Conservation (phyloP, 2,888 invertebrate genomes). For the Sacculina carcini region DNA sequence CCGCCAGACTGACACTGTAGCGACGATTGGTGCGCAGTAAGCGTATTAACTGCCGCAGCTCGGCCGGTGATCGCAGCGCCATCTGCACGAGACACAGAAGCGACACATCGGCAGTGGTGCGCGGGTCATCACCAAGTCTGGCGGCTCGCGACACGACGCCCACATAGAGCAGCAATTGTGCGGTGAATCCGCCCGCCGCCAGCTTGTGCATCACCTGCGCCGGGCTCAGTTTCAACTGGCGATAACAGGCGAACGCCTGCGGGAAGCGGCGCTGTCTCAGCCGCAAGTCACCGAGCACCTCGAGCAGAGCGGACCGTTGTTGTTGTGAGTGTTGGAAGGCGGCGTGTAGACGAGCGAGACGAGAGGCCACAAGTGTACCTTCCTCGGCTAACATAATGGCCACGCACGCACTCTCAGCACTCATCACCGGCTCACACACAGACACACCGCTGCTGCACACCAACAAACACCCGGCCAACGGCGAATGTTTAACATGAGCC, state of each 20-base stretch:
- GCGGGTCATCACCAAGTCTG: slow-evolving; percentile 30
- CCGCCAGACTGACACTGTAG: slow-evolving; percentile 34
- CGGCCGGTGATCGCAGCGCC: background rate
- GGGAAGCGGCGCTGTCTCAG: slow-evolving; percentile 42
- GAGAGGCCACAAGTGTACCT: no score
- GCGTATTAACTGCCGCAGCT: background rate
- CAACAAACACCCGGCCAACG: background rate
- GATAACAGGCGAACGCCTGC: slow-evolving; percentile 50
- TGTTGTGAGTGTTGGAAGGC: no score
- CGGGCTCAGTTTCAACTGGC: slow-evolving; percentile 37
- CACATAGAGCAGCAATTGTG: slow-evolving; percentile 31
- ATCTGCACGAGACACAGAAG: slow-evolving; percentile 34
- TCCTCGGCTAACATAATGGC: background rate
- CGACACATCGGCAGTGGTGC: slow-evolving; percentile 36
- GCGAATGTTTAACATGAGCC: no score
- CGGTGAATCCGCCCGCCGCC: slow-evolving; percentile 32
- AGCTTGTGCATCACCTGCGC: slow-evolving; percentile 32
- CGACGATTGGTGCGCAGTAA: slow-evolving; percentile 32
- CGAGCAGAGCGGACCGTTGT: no score
- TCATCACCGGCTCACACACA: background rate
- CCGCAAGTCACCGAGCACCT: slow-evolving; percentile 53
- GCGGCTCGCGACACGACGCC: slow-evolving; percentile 26
- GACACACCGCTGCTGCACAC: background rate
- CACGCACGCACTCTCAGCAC: background rate
- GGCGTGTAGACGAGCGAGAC: no score